Evolutionary conservation across 2,797 vertebrate genomes (phyloP), one percentile per base, ranked within the genome.

Genomic region (Botia almorhae): DNA sequence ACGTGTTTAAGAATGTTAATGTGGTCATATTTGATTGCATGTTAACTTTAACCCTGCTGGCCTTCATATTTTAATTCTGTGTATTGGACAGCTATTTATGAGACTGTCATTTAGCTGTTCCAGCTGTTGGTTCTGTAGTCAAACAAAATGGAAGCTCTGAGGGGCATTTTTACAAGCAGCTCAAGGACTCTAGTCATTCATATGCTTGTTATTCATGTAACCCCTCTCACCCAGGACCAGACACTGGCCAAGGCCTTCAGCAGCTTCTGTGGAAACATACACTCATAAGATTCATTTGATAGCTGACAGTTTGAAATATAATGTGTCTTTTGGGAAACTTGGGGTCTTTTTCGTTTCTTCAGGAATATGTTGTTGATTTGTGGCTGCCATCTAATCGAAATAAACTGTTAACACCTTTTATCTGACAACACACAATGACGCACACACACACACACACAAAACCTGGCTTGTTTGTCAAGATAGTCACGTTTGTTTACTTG

Each of bases 401-500:
- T 53, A 64, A 76, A 72, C 51, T 26, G 74, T 67, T 48, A 78
- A 78, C 73, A 46, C 21, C 74, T 64, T 81, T 46, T 63, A 69
- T 78, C 12, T 23, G 53, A 73, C 39, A 43, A 69, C 79, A 73
- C 51, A 76, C 56, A 76, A 72, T 26, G 61, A 39, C 77, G 56
- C 50, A 33, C 68, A 74, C 67, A 72, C 78, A 63, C 21, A 12
- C 51, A 50, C 56, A 77, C 74, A 60, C 69, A 46, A 75, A 81
- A 75, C 61, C 61, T 61, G 63, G 53, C 65, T 75, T 84, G 83
- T 87, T 89, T 83, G 82, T 83, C 58, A 86, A 82, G 81, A 74
- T 43, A 72, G 71, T 87, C 86, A 83, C 80, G 81, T 89, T 77
- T 85, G 84, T 85, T 87, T 83, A 83, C 82, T 82, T 43, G 65